Evolutionary conservation across 2,113 vertebrate species (phyloP), one percentile per base, ranked within the genome.

Genomic region (Alces alces): DNA sequence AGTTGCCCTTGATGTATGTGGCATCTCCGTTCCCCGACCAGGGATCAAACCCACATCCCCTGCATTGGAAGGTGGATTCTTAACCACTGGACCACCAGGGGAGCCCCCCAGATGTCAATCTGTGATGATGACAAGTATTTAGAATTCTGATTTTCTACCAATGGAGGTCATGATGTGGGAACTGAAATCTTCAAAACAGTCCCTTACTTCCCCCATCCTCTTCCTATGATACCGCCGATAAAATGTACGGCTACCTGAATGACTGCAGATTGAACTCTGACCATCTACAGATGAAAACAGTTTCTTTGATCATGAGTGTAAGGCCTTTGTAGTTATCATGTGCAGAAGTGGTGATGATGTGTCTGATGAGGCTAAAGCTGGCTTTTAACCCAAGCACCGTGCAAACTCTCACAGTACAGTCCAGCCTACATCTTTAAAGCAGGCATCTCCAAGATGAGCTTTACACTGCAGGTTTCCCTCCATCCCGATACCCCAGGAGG

Each of bases 91-190:
- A 25, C 36, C 70, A 73, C 70, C 70, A 73, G 21, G 36, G 36
- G 23, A 73, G 12, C 23, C 70, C 70, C 21, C 36, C 21, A 73
- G 36, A 76, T 76, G 27, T 21, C 57, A 58, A 11, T 16, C 15
- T 73, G 76, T 70, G 52, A 27, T 70, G 82, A 66, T 83, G 87
- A 79, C 0, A 9, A 9, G 86, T 86, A 57, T 86, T 91, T 95
- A 95, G 76, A 89, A 89, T 91, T 89, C 28, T 43, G 16, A 78
- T 86, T 92, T 96, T 84, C 95, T 95, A 55, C 15, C 76, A 80
- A 30, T 30, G 19, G 36, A 93, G 47, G 84, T 91, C 89, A 58
- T 55, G 57, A 76, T 82, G 82, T 82, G 39, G 39, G 54, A 85
- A 83, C 47, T 6, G 50, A 88, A 79, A 45, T 94, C 82, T 55